Evolutionary conservation across 2,888 invertebrate genomes (phyloP).

Genomic region (Campoplex capitator): DNA sequence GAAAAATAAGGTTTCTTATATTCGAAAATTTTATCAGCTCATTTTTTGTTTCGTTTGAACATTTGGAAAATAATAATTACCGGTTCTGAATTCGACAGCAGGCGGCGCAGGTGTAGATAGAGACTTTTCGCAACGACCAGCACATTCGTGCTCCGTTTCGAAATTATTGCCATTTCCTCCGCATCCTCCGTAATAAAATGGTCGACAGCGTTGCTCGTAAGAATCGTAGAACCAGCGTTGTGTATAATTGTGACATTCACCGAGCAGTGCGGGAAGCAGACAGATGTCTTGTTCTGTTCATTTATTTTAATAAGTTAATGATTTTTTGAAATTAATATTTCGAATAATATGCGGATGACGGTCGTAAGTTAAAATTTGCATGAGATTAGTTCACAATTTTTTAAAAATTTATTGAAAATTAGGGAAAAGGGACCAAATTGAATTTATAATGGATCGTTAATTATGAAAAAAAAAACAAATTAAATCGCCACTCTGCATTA

Average conservation of each 20-base stretch:
- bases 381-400: background rate
- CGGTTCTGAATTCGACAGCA: slow-evolving; percentile 79
- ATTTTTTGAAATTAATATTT: slow-evolving; percentile 49
- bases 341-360: background rate
- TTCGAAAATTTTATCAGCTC: background rate
- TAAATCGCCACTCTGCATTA: background rate
- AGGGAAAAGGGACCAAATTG: background rate
- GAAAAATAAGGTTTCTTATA: background rate
- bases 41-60: background rate
- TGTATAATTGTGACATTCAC: slow-evolving; percentile 91
- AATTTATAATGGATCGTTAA: background rate
- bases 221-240: slow-evolving; percentile 94
- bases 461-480: background rate
- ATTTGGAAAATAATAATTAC: slow-evolving; percentile 72
- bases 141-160: slow-evolving; percentile 88
- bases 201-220: slow-evolving; percentile 89
- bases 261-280: slow-evolving; percentile 90
- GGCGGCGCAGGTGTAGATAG: slow-evolving; percentile 83
- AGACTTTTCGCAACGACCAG: slow-evolving; percentile 87
- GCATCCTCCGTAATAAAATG: slow-evolving; percentile 96
- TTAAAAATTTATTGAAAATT: background rate
- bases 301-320: slow-evolving; percentile 32
- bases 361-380: background rate
- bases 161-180: slow-evolving; percentile 97
- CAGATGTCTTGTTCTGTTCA: slow-evolving; percentile 89